Evolutionary conservation across 2,113 vertebrate genomes (phyloP).

Genomic region (Sebastes fasciatus): DNA sequence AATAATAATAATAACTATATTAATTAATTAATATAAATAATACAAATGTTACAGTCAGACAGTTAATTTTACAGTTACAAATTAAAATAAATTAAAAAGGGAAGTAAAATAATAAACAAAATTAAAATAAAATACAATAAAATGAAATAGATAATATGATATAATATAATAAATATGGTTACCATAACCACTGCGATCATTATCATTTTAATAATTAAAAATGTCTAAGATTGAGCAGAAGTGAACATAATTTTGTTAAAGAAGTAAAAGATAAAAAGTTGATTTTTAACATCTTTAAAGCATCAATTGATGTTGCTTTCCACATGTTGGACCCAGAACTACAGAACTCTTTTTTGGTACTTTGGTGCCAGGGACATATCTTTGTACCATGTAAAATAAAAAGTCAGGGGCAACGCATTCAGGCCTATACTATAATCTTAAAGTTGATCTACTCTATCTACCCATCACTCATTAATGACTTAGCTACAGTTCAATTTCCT

Average conservation of each 20-base stretch:
- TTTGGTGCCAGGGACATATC: background rate
- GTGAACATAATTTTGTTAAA: too few species aligned
- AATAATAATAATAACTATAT: too few species aligned
- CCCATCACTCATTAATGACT: too few species aligned
- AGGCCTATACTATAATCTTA: background rate
- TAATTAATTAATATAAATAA: background rate
- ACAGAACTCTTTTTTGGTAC: background rate
- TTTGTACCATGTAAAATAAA: background rate
- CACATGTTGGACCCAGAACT: too few species aligned
- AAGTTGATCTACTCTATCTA: too few species aligned
- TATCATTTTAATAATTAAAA: background rate
- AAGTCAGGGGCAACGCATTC: background rate
- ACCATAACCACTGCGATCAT: background rate
- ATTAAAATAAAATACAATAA: background rate
- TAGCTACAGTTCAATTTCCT: too few species aligned
- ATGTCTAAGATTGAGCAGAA: too few species aligned
- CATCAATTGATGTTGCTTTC: too few species aligned
- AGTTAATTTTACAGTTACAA: too few species aligned
- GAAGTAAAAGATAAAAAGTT: too few species aligned
- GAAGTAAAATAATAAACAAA: background rate
- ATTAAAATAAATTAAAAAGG: background rate
- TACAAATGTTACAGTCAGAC: too few species aligned
- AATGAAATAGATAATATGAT: background rate
- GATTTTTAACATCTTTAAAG: too few species aligned
- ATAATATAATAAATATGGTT: background rate